A percentile compares a stretch with the other conserved stretches of the same genome.
These are phyloP conservation scores for Macrosoma leucophasiata DNA, from an alignment of 2,888 invertebrate species.

Conservation along the genomic window DNA sequence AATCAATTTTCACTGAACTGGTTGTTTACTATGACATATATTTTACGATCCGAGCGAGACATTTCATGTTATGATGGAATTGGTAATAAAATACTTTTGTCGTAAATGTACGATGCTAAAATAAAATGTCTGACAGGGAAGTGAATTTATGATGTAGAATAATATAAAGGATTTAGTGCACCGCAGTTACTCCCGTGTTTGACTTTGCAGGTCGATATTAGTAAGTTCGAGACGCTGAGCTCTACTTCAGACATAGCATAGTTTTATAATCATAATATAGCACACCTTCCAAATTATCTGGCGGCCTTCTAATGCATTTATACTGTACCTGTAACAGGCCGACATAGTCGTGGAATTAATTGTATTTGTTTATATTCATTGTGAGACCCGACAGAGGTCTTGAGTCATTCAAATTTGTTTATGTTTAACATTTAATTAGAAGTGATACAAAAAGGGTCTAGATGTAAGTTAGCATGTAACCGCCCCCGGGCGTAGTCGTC, in stretches of 20 bases:
- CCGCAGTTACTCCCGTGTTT: constrained; percentile 66
- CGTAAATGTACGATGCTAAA: too few species aligned
- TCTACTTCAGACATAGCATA: constrained; percentile 54
- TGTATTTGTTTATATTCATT: constrained; percentile 31
- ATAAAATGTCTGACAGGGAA: too few species aligned
- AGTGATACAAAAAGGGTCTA: constrained; percentile 52
- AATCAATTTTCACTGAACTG: too few species aligned
- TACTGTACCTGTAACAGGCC: constrained; percentile 48
- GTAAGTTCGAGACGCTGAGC: constrained; percentile 63
- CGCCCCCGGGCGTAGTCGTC: constrained; percentile 49
- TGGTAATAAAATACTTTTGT: too few species aligned
- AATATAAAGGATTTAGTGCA: constrained; percentile 29
- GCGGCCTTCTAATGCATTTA: constrained; percentile 63
- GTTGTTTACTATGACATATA: too few species aligned
- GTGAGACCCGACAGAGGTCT: constrained; percentile 25
- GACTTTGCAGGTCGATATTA: constrained; percentile 76
- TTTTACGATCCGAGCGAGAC: too few species aligned
- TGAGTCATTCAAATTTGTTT: constrained; percentile 28
- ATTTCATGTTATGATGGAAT: too few species aligned
- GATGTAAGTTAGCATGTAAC: constrained; percentile 60
- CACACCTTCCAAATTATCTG: constrained; percentile 47
- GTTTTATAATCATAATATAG: constrained; percentile 57
- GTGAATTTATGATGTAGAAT: too few species aligned
- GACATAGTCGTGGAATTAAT: constrained; percentile 31
- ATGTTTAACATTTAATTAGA: constrained; percentile 31